Evolutionary conservation across 2,113 vertebrate species (phyloP).

Genomic region (Aythya baeri): DNA sequence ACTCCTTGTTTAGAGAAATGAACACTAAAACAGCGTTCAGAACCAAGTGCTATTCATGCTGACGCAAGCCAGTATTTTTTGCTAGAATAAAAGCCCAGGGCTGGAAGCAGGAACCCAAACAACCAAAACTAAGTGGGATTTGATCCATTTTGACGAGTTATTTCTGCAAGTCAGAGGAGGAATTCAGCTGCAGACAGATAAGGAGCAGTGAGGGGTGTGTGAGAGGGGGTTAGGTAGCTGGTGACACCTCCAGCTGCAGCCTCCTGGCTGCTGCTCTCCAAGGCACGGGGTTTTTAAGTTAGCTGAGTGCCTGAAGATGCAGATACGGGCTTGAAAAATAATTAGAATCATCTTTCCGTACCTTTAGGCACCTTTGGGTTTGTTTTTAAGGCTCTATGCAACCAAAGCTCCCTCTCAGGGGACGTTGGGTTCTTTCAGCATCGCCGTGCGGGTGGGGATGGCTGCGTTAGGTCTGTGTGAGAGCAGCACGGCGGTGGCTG

Average conservation of each 20-base stretch:
- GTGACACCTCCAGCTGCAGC: not conserved
- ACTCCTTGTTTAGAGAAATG: constrained; percentile 51
- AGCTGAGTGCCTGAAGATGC: not conserved
- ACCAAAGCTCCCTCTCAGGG: rapidly evolving
- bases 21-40: not conserved
- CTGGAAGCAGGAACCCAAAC: constrained; percentile 13
- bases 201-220: not conserved
- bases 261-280: not conserved
- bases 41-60: not conserved
- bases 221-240: not conserved
- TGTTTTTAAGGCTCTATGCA: not conserved
- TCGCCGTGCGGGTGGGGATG: rapidly evolving
- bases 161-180: not conserved
- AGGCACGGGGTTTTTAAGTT: not conserved
- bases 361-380: not conserved
- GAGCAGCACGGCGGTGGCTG: not conserved
- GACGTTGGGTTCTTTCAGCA: not conserved
- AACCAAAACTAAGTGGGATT: not conserved
- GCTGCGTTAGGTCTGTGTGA: not conserved
- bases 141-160: constrained; percentile 10
- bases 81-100: not conserved
- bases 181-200: not conserved
- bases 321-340: not conserved
- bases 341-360: not conserved
- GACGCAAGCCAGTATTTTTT: not conserved